phyloP scores from a whole-genome alignment of 2,888 invertebrate species.

The Polia nebulosa region DNA sequence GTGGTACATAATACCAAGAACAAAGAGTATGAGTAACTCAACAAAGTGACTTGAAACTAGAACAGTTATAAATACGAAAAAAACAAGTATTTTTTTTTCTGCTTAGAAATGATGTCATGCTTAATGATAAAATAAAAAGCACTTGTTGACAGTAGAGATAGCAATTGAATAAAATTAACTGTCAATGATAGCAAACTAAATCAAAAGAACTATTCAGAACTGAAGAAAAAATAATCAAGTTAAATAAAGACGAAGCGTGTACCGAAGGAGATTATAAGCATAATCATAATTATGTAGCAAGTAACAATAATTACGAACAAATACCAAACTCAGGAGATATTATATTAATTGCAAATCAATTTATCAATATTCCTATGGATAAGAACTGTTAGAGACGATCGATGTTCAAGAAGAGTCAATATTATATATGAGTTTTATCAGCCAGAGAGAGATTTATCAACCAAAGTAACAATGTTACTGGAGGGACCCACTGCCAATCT shows the following conservation, averaged over 20 bases:
- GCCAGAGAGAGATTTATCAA: background rate
- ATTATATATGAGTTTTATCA: background rate
- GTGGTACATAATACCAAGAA: conserved; percentile 19
- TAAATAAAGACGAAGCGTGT: background rate
- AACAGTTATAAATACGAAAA: background rate
- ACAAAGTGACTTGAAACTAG: conserved; percentile 1
- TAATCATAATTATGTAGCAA: background rate
- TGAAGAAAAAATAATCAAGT: background rate
- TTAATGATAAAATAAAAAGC: conserved; percentile 29
- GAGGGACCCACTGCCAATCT: too few species aligned
- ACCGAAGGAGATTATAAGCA: background rate
- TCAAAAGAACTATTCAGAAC: background rate
- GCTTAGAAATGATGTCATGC: conserved; percentile 47
- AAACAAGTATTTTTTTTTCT: conserved; percentile 9
- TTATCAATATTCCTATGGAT: background rate
- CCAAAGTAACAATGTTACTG: too few species aligned
- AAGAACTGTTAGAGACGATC: too few species aligned
- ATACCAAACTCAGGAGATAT: background rate
- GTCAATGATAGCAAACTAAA: background rate
- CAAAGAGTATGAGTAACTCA: conserved; percentile 47
- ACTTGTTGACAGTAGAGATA: conserved; percentile 21
- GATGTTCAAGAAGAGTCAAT: background rate
- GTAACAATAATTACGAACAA: background rate
- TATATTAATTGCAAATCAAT: background rate
- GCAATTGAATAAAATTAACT: conserved; percentile 18